Evolutionary conservation across 2,113 vertebrate species (phyloP).

Genomic region (Coreoperca whiteheadi): DNA sequence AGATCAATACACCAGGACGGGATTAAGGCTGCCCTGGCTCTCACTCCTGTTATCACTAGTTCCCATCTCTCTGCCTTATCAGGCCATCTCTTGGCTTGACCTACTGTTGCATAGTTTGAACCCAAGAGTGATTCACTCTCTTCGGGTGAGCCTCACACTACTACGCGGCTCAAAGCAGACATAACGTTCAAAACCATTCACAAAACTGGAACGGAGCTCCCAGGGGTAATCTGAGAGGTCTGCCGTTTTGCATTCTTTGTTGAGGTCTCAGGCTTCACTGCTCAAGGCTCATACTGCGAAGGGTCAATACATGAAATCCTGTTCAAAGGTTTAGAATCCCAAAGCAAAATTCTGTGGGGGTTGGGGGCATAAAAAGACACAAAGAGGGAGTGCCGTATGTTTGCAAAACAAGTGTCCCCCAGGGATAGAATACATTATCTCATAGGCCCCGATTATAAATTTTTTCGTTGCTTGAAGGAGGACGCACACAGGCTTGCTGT

Average conservation of each 20-base stretch:
- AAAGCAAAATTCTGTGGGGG: too few relatives aligned
- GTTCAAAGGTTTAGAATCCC: not conserved
- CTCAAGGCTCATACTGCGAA: not conserved
- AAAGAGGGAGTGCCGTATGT: not conserved
- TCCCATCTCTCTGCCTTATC: not conserved
- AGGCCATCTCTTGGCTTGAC: not conserved
- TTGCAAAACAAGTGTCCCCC: not conserved
- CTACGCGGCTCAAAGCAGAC: not conserved
- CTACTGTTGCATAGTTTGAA: not conserved
- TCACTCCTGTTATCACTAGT: not conserved
- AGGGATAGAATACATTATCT: not conserved
- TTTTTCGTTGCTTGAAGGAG: not conserved
- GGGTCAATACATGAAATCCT: not conserved
- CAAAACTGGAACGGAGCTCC: conserved; percentile 19
- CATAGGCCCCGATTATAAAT: not conserved
- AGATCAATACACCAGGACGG: conserved; percentile 13
- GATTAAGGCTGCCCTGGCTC: conserved; percentile 7
- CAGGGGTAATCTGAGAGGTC: conserved; percentile 29
- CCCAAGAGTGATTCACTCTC: not conserved
- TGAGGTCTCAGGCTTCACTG: not conserved
- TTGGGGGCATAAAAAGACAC: too few relatives aligned
- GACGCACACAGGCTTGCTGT: not conserved
- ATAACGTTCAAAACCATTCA: not conserved
- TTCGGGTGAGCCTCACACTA: not conserved
- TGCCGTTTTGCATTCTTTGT: conserved; percentile 2